phyloP scores from a whole-genome alignment of 2,888 invertebrate genomes.

The Aleiodes leptofemur region DNA sequence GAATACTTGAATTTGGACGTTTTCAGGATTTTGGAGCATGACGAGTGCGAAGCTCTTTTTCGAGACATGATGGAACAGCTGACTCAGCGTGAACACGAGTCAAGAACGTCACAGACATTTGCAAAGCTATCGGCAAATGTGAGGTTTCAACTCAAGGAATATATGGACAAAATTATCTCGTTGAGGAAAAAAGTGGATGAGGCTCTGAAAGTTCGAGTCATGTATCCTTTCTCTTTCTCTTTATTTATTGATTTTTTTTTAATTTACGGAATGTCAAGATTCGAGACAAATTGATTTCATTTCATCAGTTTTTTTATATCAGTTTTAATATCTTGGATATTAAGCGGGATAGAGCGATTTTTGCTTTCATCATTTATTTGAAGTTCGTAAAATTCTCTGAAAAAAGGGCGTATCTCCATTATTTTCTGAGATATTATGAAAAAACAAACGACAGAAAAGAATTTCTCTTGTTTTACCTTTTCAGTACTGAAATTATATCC shows the following conservation, averaged over 20 bases:
- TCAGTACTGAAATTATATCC: too few relatives aligned
- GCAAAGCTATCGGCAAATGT: conserved; percentile 79
- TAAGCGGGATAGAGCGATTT: too few relatives aligned
- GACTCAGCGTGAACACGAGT: conserved; percentile 77
- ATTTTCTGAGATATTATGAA: too few relatives aligned
- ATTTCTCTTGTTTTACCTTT: too few relatives aligned
- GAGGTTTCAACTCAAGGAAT: conserved; percentile 80
- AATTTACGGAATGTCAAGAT: conserved; percentile 42
- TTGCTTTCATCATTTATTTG: too few relatives aligned
- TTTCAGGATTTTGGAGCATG: conserved; percentile 80
- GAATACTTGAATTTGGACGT: conserved; percentile 15
- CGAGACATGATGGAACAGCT: conserved; percentile 81
- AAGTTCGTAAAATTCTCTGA: too few relatives aligned
- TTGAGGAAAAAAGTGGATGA: conserved; percentile 78
- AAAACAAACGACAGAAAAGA: too few relatives aligned
- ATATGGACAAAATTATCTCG: conserved; percentile 79
- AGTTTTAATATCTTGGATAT: too few relatives aligned
- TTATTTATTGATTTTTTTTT: conserved; percentile 3
- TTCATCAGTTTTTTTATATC: too few relatives aligned
- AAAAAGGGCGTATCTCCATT: too few relatives aligned
- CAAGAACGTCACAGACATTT: conserved; percentile 78
- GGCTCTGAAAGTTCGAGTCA: conserved; percentile 73
- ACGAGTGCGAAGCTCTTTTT: conserved; percentile 81
- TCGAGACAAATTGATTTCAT: too few relatives aligned
- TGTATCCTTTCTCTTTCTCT: conserved; percentile 73